phyloP scores from a whole-genome alignment of 2,797 vertebrate species.

The Harpagifer antarcticus region DNA sequence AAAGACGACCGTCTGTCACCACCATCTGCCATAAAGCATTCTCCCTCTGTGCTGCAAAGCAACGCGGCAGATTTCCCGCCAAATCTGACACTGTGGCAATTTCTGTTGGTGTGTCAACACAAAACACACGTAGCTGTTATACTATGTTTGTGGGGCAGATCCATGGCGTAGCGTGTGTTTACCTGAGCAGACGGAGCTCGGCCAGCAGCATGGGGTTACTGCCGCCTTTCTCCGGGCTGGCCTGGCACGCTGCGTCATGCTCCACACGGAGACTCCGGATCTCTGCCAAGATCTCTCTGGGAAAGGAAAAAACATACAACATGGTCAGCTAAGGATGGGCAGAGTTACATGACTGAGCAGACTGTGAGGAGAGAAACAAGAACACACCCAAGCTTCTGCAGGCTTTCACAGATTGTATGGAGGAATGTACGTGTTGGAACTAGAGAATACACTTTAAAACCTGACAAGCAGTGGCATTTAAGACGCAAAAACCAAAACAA shows the following conservation, averaged over 20 bases:
- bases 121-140: not conserved
- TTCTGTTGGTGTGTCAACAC: constrained; percentile 5
- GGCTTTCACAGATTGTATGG: not conserved
- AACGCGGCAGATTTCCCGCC: constrained; percentile 56
- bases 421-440: constrained; percentile 5
- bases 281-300: constrained; percentile 94
- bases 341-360: constrained; percentile 32
- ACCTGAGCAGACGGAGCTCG: constrained; percentile 93
- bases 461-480: not conserved
- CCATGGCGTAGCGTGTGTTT: constrained; percentile 20
- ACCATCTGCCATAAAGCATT: constrained; percentile 70
- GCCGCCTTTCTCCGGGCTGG: constrained; percentile 90
- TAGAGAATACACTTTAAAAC: not conserved
- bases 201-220: constrained; percentile 94
- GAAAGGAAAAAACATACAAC: constrained; percentile 53
- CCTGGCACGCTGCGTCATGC: constrained; percentile 92
- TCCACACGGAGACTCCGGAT: constrained; percentile 92
- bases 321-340: constrained; percentile 39
- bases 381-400: not conserved
- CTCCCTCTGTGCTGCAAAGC: constrained; percentile 54
- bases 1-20: constrained; percentile 65
- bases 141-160: not conserved
- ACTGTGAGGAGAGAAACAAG: constrained; percentile 12
- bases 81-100: constrained; percentile 35
- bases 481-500: not conserved